Percentiles rank a stretch among this genome's conserved stretches.
Conservation (phyloP, 2,888 invertebrate species). For the Pheosia tremula region DNA sequence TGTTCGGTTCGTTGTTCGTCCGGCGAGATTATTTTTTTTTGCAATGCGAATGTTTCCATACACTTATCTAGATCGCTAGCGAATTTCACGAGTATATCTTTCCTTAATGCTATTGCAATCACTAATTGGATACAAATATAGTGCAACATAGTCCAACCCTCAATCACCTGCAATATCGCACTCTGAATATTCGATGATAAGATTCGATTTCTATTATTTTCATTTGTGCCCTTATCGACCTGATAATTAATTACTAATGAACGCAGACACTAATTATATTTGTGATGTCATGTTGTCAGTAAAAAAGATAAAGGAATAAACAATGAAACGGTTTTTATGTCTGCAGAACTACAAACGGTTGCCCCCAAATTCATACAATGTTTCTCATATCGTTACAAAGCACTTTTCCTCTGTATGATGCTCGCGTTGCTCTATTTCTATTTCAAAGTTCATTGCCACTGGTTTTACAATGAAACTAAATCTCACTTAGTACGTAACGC, state of each 20-base stretch:
- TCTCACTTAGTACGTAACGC: too few relatives aligned
- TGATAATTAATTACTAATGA: not conserved
- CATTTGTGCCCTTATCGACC: not conserved
- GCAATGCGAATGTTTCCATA: not conserved
- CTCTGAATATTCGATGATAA: not conserved
- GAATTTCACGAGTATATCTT: not conserved
- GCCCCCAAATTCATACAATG: too few relatives aligned
- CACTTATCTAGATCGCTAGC: not conserved
- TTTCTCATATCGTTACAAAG: too few relatives aligned
- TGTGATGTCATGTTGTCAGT: not conserved
- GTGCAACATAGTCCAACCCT: not conserved
- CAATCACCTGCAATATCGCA: not conserved
- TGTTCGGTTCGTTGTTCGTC: too few relatives aligned
- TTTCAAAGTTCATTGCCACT: too few relatives aligned
- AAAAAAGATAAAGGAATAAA: too few relatives aligned
- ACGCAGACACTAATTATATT: not conserved
- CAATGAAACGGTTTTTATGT: too few relatives aligned
- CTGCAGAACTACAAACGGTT: too few relatives aligned
- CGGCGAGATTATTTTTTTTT: too few relatives aligned
- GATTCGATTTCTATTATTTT: not conserved
- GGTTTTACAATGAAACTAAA: too few relatives aligned
- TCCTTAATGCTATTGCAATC: not conserved
- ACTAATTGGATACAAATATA: conserved; percentile 1
- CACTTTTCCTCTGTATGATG: too few relatives aligned
- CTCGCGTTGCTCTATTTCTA: too few relatives aligned